Conservation (phyloP, 2,797 vertebrate species). For the Enteromius afrohamiltoni region DNA sequence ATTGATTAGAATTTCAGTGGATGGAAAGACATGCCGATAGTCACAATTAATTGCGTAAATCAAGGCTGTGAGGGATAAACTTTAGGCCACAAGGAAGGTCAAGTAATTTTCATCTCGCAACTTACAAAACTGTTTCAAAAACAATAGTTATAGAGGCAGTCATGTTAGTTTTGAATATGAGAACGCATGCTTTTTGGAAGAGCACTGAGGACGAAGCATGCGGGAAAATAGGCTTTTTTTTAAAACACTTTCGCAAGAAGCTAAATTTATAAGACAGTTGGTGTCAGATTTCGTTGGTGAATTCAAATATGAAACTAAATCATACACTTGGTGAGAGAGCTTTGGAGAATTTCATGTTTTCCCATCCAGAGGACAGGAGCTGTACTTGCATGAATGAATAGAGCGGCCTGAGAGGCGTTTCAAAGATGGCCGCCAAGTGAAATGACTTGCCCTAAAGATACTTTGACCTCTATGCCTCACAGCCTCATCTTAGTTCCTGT, state of each 20-base stretch:
- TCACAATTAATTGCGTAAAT: neutral
- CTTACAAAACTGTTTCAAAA: neutral
- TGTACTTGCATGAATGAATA: slow-evolving; percentile 7
- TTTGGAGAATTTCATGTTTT: neutral
- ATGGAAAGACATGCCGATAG: neutral
- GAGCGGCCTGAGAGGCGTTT: neutral
- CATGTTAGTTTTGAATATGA: neutral
- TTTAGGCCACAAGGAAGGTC: neutral
- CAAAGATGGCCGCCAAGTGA: neutral
- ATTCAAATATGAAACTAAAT: neutral
- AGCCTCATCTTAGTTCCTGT: neutral
- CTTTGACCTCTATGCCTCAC: neutral
- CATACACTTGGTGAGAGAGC: neutral
- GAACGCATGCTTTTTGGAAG: neutral
- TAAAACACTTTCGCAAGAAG: neutral
- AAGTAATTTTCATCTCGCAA: neutral
- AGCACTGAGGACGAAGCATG: neutral
- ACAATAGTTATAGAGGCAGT: neutral
- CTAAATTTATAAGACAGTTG: neutral
- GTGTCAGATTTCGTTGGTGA: neutral
- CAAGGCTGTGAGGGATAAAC: neutral
- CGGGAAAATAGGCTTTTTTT: neutral
- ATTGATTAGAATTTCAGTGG: neutral
- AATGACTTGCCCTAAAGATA: neutral
- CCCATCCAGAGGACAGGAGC: neutral